Evolutionary conservation across 2,113 vertebrate genomes (phyloP), one percentile per base, ranked within the genome.

Genomic region (Damaliscus lunatus): DNA sequence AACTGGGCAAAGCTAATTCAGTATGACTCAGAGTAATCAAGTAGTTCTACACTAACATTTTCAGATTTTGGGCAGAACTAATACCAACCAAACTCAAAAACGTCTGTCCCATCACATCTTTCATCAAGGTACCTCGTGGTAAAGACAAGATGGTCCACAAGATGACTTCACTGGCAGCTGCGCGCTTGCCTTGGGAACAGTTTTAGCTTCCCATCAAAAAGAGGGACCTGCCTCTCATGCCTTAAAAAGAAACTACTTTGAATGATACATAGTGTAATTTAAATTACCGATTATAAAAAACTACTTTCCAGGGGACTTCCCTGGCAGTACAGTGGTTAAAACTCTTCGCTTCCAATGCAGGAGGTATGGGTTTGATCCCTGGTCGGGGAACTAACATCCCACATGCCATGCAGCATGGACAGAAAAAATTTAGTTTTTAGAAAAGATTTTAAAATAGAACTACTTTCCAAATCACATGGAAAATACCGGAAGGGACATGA

Each of bases 241-340:
- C n/a, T 60, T 83, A 96, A 96, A 90, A 14, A 93, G 74, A 91
- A 97, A 90, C 85, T 74, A 84, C 13, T 86, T 94, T 46, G 90
- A 95, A 25, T 78, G 27, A 96, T n/a, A 74, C 1, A 40, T 5
- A 91, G 5, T 83, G 36, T 50, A n/a, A 62, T 19, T 87, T 83
- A 88, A 88, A 62, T 43, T 85, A 43, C 1, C 92, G 19, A 80
- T 80, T 59, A 46, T 23, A 90, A 85, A 53, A 91, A 88, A 62
- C 50, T 77, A 57, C 14, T 50, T 84, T 77, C 83, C 48, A 57
- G 12, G 71, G 36, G 23, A 40, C 36, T 77, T 43, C 6, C 23
- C 71, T 77, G 11, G 40, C 12, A 43, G 23, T 43, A 43, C 23
- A 77, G 23, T 77, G 23, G 71, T 27, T 77, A 74, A 74, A 40